These are phyloP conservation scores for Dicerorhinus sumatrensis DNA, from an alignment of 2,113 vertebrate species.

Conservation along the genomic window DNA sequence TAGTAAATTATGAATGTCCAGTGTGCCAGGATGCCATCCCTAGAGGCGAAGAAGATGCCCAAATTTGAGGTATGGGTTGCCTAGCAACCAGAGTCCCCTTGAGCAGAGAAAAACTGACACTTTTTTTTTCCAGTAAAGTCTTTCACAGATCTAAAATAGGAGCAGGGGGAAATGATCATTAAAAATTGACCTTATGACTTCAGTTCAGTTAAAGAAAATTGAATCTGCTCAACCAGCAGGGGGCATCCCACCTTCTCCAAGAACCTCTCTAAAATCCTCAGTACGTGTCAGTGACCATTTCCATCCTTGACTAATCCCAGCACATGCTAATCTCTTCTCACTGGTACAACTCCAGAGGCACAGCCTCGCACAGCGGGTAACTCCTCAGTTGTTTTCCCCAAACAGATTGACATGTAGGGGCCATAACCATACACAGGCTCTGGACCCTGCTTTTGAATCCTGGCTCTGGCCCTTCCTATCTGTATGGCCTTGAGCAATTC, in stretches of 20 bases:
- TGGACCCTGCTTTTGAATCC: neutral
- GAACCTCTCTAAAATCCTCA: neutral
- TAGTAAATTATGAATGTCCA: constrained; percentile 83
- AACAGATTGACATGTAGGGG: neutral
- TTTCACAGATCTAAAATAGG: neutral
- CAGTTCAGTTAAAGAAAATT: neutral
- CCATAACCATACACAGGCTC: neutral
- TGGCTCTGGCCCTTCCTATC: neutral
- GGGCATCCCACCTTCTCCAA: neutral
- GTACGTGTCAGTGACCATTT: rapidly evolving
- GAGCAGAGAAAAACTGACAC: constrained; percentile 69
- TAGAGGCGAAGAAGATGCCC: constrained; percentile 78
- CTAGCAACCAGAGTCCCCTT: constrained; percentile 85
- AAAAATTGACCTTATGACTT: neutral
- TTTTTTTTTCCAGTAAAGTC: constrained; percentile 12
- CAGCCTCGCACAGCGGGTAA: too few relatives aligned
- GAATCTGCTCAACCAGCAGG: constrained; percentile 30
- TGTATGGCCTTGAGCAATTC: neutral
- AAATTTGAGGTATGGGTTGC: constrained; percentile 83
- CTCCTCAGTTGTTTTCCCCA: neutral
- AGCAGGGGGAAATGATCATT: neutral
- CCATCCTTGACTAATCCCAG: neutral
- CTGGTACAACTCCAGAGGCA: rapidly evolving
- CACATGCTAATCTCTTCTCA: neutral
- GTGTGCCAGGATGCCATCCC: constrained; percentile 77